These are phyloP conservation scores for Brevipalpus yothersi DNA, from an alignment of 1,140 invertebrate species.

Conservation along the genomic window DNA sequence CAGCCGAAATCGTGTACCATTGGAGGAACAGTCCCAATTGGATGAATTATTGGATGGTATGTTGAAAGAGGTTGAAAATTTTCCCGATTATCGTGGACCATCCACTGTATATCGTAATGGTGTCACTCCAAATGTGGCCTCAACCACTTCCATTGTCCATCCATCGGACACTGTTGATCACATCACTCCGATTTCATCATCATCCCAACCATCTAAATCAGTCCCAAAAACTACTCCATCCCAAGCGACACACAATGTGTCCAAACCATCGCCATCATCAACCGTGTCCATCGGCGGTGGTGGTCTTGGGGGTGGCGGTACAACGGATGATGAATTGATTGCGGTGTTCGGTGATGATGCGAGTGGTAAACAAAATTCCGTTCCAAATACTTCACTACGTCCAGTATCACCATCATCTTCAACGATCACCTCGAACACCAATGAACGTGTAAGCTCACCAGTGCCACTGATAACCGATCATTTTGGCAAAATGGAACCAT, in stretches of 20 bases:
- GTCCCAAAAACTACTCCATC: not conserved
- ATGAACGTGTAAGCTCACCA: not conserved
- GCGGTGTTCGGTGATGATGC: not conserved
- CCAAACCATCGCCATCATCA: not conserved
- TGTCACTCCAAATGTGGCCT: not conserved
- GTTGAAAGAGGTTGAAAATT: slow-evolving; percentile 50
- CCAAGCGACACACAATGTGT: not conserved
- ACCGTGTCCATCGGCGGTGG: no score
- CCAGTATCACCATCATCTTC: not conserved
- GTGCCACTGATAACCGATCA: not conserved
- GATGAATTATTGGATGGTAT: slow-evolving; percentile 50
- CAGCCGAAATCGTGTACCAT: not conserved
- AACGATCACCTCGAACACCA: not conserved
- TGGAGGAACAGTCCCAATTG: slow-evolving; percentile 25
- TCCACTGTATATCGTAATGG: not conserved
- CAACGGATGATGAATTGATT: no score
- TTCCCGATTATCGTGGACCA: slow-evolving; percentile 29
- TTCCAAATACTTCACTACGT: not conserved
- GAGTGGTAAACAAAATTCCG: not conserved
- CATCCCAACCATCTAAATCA: not conserved
- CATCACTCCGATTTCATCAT: not conserved
- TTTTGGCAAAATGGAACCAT: not conserved
- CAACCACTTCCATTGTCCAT: not conserved
- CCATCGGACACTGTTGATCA: not conserved
- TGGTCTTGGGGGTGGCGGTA: no score